These are phyloP conservation scores for Babylonia areolata DNA, from an alignment of 1,140 invertebrate species.

Conservation along the genomic window DNA sequence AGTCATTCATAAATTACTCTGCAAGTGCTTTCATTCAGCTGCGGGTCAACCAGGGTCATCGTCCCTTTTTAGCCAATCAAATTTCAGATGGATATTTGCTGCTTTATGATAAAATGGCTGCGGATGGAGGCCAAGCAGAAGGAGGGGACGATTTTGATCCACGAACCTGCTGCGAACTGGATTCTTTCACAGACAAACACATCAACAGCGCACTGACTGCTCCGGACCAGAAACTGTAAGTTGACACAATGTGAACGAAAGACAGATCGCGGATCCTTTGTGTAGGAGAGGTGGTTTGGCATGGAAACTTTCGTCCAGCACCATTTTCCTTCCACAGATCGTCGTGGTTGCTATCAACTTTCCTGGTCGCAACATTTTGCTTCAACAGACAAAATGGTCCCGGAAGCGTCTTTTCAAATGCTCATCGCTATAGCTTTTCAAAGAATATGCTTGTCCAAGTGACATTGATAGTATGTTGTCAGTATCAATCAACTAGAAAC, in stretches of 20 bases:
- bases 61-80: conserved; percentile 46
- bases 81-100: conserved; percentile 31
- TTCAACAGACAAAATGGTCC: no score
- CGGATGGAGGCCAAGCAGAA: conserved; percentile 45
- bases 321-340: neutral
- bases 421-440: no score
- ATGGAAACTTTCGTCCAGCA: neutral
- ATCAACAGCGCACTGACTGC: conserved; percentile 50
- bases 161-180: conserved; percentile 43
- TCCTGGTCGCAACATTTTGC: neutral
- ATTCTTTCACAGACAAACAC: conserved; percentile 48
- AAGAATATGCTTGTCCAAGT: no score
- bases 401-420: no score
- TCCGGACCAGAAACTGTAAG: conserved; percentile 51
- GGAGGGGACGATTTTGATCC: conserved; percentile 54
- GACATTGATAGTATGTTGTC: no score
- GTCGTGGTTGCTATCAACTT: neutral
- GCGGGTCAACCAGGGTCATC: conserved; percentile 38
- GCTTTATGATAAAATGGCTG: conserved; percentile 49
- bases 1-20: conserved; percentile 8
- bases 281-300: neutral
- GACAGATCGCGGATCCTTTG: neutral
- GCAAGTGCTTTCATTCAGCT: conserved; percentile 37
- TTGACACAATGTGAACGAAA: neutral
- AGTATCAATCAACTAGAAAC: no score